These are phyloP conservation scores for Pimpla rufipes DNA, from an alignment of 2,888 invertebrate genomes.

Conservation along the genomic window DNA sequence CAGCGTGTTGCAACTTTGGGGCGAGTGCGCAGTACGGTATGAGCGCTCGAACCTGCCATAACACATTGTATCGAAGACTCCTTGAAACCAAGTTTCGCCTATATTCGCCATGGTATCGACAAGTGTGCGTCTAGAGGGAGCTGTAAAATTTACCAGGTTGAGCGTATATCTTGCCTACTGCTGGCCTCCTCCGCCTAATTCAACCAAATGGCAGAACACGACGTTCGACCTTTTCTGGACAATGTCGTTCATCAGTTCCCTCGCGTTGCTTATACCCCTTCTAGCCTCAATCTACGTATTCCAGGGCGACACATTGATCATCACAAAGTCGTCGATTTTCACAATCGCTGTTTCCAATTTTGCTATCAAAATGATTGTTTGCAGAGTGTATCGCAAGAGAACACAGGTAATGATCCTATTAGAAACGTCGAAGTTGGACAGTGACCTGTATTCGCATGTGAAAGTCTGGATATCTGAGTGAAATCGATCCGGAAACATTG, in stretches of 20 bases:
- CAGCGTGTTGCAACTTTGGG: neutral
- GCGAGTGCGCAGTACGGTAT: neutral
- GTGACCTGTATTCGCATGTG: no score
- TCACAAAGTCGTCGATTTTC: conserved; percentile 75
- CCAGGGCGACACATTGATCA: conserved; percentile 63
- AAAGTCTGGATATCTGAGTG: no score
- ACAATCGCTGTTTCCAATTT: conserved; percentile 71
- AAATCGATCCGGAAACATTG: no score
- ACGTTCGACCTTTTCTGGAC: conserved; percentile 72
- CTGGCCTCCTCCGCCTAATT: conserved; percentile 58
- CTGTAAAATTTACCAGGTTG: conserved; percentile 61
- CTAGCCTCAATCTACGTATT: conserved; percentile 70
- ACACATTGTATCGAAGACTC: neutral
- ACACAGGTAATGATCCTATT: conserved; percentile 71
- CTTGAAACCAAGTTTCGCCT: neutral
- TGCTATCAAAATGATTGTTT: conserved; percentile 73
- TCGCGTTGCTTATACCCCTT: conserved; percentile 70
- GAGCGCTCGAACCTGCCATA: neutral
- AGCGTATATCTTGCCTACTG: conserved; percentile 63
- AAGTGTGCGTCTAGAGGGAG: conserved; percentile 56
- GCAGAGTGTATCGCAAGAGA: conserved; percentile 65
- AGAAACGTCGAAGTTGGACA: no score
- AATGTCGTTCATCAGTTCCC: conserved; percentile 67
- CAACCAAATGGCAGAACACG: conserved; percentile 60
- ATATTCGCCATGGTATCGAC: neutral